phyloP scores from a whole-genome alignment of 2,113 vertebrate genomes.

The Gymnobelideus leadbeateri region DNA sequence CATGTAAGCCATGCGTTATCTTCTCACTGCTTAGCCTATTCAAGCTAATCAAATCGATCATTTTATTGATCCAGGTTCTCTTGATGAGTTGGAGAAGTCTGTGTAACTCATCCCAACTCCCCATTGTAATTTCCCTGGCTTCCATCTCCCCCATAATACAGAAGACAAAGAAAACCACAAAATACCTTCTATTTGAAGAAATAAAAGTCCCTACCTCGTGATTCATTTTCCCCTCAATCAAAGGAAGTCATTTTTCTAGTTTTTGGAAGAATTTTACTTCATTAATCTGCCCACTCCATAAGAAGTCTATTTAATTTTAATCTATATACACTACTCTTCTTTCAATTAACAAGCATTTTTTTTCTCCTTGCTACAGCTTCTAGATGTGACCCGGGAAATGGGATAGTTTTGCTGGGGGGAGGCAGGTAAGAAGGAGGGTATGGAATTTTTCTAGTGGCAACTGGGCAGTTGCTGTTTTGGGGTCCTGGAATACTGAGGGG shows the following conservation, averaged over 20 bases:
- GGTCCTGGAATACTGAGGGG: background rate
- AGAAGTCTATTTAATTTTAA: too few species aligned
- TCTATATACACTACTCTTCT: too few species aligned
- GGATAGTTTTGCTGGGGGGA: too few species aligned
- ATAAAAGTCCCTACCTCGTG: background rate
- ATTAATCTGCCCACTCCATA: too few species aligned
- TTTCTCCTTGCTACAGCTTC: too few species aligned
- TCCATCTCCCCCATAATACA: slow-evolving; percentile 11
- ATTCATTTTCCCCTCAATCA: background rate
- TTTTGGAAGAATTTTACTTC: background rate
- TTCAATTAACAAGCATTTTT: too few species aligned
- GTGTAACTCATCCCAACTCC: background rate
- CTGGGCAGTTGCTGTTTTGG: background rate
- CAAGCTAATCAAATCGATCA: slow-evolving; percentile 47
- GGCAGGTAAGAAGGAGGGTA: too few species aligned
- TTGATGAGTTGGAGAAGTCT: background rate
- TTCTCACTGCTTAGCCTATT: too few species aligned
- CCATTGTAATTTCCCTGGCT: background rate
- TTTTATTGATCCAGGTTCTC: background rate
- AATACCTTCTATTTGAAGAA: background rate
- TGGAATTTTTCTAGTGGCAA: background rate
- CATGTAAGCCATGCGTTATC: too few species aligned
- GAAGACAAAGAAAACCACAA: slow-evolving; percentile 16
- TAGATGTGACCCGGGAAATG: too few species aligned
- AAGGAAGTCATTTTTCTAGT: background rate